phyloP scores from a whole-genome alignment of 2,797 vertebrate genomes.

The Hypotaenidia okinawae region DNA sequence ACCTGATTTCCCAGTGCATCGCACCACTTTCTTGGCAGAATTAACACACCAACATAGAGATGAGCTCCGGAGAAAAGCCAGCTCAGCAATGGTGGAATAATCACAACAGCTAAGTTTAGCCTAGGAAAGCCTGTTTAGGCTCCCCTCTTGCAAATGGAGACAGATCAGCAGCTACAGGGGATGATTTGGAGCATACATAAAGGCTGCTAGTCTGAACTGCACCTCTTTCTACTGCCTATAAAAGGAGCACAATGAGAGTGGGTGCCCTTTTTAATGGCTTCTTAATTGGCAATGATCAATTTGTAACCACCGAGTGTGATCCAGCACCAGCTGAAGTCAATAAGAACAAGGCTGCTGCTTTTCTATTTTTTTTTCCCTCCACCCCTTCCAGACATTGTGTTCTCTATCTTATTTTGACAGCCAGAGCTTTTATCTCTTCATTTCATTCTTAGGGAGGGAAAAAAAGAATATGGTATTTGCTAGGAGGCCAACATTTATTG shows the following conservation, averaged over 20 bases:
- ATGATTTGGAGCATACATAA: fast-evolving
- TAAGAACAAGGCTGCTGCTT: background rate
- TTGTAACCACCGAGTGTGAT: background rate
- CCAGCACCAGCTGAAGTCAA: background rate
- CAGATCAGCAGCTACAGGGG: background rate
- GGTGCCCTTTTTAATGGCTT: background rate
- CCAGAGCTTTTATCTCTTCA: background rate
- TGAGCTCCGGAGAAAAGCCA: background rate
- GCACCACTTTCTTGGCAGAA: background rate
- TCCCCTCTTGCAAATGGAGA: background rate
- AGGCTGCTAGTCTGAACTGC: background rate
- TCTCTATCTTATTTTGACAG: background rate
- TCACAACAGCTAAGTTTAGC: background rate
- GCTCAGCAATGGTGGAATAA: background rate
- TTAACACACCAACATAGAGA: background rate
- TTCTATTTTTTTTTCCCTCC: too few species aligned
- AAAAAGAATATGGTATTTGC: background rate
- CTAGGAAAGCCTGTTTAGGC: background rate
- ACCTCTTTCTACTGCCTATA: background rate
- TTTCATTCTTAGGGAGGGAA: background rate
- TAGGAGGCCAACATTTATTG: background rate
- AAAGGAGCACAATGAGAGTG: background rate
- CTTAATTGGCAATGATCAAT: background rate
- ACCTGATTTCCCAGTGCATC: background rate
- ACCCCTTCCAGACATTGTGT: background rate